Base-by-base conservation (phyloP, 2,797 vertebrate species). In the Sebastes matsubarae region DNA sequence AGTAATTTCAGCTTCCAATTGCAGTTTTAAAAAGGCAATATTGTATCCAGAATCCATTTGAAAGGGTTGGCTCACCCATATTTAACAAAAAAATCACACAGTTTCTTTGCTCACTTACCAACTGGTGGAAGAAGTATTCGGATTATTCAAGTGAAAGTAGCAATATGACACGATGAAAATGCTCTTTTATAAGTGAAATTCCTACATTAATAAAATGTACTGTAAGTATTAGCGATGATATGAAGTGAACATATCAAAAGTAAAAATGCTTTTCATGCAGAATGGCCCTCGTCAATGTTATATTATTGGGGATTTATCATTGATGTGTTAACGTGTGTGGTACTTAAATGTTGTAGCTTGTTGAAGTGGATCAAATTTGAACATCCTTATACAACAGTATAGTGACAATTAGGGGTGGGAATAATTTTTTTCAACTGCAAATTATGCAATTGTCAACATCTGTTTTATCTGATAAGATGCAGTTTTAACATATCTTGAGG, bases 1-100 rank as follows among this genome's bases (percentile, higher is more conserved):
- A 84, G 79, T 84, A 6, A 84, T 90, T 80, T 77, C 60, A 75
- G 78, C 30, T 64, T 65, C 74, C 71, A 72, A 66, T 61, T 79
- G 75, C 71, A 29, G 24, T 29, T 76, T 80, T 70, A 60, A 79
- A 89, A 75, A 80, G 30, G 58, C 66, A 87, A 75, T 73, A 67
- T n/a, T 52, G 25, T n/a, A 57, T 83, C 59, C 13, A 50, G 25
- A 72, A 77, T 80, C 60, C n/a, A 58, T 74, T 85, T 77, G 68
- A 54, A 77, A 77, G 65, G 36, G 16, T 34, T 9, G 4, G 16
- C 68, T 78, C 61, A 16, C 11, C 24, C 11, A 69, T 34, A 67
- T 81, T 63, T 30, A n/a, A 66, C 64, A 50, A 24, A 78, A 68
- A 72, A 72, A 71, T 76, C 38, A 59, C 22, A 7, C 18, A 32